Conservation (phyloP, 2,888 invertebrate genomes). For the Merodon equestris region DNA sequence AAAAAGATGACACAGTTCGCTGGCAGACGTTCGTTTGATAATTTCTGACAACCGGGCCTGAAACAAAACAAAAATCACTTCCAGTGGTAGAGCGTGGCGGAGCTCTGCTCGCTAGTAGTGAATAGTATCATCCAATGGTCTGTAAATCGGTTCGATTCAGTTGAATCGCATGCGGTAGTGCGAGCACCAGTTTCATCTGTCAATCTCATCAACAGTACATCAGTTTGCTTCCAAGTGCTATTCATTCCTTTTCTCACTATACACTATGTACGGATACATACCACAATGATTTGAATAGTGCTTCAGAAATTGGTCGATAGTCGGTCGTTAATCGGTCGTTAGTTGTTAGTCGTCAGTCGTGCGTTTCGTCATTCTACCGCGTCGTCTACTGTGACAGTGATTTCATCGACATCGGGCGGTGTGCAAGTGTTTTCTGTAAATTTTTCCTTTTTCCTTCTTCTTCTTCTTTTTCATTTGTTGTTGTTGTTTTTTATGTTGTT, state of each 20-base stretch:
- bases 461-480: no score
- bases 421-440: neutral
- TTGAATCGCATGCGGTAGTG: no score
- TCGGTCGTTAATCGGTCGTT: no score
- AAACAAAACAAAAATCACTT: conserved; percentile 22
- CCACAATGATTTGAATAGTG: conserved; percentile 49
- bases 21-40: conserved; percentile 64
- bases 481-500: neutral
- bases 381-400: conserved; percentile 22
- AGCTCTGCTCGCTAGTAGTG: conserved; percentile 19
- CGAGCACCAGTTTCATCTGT: conserved; percentile 38
- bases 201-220: conserved; percentile 12
- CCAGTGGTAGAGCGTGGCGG: conserved; percentile 20
- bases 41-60: conserved; percentile 56
- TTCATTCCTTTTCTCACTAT: no score
- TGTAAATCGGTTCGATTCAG: conserved; percentile 30
- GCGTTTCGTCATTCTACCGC: conserved; percentile 14
- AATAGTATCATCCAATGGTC: conserved; percentile 11
- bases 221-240: conserved; percentile 11
- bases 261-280: conserved; percentile 44
- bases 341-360: conserved; percentile 7
- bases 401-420: conserved; percentile 10
- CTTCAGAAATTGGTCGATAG: conserved; percentile 24
- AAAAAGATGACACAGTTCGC: conserved; percentile 68
- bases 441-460: no score